A percentile compares a stretch with the other conserved stretches of the same genome.
These are phyloP conservation scores for Agapornis roseicollis DNA, from an alignment of 2,113 vertebrate genomes.

Conservation along the genomic window DNA sequence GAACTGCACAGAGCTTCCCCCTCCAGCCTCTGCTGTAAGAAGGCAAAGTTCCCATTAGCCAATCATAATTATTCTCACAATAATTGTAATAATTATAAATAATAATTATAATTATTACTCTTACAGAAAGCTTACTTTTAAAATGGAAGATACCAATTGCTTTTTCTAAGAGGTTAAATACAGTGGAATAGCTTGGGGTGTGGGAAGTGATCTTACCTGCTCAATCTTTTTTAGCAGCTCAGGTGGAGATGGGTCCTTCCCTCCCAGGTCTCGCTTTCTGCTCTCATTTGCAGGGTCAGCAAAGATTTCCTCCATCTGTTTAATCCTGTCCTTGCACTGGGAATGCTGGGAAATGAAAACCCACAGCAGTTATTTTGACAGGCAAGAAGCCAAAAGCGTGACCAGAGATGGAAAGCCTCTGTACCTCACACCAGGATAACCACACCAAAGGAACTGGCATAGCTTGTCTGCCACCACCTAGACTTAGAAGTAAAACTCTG, in stretches of 20 bases:
- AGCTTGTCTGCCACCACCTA: neutral
- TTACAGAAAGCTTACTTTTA: neutral
- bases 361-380: neutral
- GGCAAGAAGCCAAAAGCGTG: neutral
- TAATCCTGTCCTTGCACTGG: conserved; percentile 81
- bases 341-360: conserved; percentile 76
- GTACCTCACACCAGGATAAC: neutral
- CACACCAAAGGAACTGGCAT: accelerated
- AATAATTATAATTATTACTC: neutral
- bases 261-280: conserved; percentile 73
- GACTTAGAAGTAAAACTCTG: neutral
- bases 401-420: neutral
- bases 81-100: no score
- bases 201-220: conserved; percentile 69
- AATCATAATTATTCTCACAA: neutral
- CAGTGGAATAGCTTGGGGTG: accelerated
- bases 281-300: conserved; percentile 48
- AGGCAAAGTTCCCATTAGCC: neutral
- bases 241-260: conserved; percentile 76
- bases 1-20: neutral
- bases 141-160: neutral
- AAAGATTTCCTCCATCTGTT: conserved; percentile 69
- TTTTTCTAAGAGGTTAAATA: neutral
- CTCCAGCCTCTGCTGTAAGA: neutral
- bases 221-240: conserved; percentile 85